Conservation (phyloP, 2,797 vertebrate genomes). For the Pangasius larnaudii region DNA sequence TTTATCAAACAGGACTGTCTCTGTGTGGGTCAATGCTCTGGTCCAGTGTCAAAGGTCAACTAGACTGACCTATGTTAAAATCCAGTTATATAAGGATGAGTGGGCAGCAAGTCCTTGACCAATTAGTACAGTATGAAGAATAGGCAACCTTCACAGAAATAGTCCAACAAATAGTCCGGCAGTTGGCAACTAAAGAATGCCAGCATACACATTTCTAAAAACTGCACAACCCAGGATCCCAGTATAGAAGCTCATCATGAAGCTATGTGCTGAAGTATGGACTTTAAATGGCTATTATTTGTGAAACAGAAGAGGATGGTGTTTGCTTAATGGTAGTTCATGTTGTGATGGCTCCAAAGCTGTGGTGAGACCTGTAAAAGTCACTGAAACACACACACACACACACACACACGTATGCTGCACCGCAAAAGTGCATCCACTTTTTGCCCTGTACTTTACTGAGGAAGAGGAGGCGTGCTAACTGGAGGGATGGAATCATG, state of each 20-base stretch:
- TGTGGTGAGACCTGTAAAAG: constrained; percentile 44
- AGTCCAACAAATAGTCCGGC: constrained; percentile 25
- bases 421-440: constrained; percentile 61
- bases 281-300: constrained; percentile 33
- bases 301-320: constrained; percentile 53
- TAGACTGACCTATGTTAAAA: constrained; percentile 44
- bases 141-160: constrained; percentile 1
- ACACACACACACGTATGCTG: constrained; percentile 55
- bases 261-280: constrained; percentile 37
- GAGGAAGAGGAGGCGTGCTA: constrained; percentile 61
- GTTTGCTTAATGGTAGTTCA: constrained; percentile 56
- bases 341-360: constrained; percentile 65
- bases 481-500: constrained; percentile 70
- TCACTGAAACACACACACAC: constrained; percentile 58
- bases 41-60: constrained; percentile 42
- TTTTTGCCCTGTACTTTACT: constrained; percentile 57
- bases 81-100: constrained; percentile 46
- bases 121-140: constrained; percentile 28
- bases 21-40: constrained; percentile 43
- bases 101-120: constrained; percentile 22
- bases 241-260: constrained; percentile 21
- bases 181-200: constrained; percentile 20
- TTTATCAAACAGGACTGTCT: constrained; percentile 40
- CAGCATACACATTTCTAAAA: constrained; percentile 41
- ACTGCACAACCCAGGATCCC: constrained; percentile 12